Evolutionary conservation across 2,113 vertebrate genomes (phyloP).

Genomic region (Vombatus ursinus): DNA sequence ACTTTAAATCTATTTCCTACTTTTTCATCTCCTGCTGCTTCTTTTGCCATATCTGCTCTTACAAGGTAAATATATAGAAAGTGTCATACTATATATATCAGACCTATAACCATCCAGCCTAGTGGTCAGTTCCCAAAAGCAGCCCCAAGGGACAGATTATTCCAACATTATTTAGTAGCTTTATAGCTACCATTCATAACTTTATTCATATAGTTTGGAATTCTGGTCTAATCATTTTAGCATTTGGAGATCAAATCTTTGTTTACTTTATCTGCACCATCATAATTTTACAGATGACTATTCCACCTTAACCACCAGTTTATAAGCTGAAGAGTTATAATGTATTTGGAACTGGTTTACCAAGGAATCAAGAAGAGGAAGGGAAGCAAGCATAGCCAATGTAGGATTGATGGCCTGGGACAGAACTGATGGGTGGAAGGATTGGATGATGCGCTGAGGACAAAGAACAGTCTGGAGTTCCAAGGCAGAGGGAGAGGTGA

Average conservation of each 20-base stretch:
- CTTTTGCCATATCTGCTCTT: background rate
- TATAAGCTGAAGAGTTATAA: background rate
- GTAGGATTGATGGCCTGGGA: background rate
- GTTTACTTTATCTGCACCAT: background rate
- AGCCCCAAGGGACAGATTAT: background rate
- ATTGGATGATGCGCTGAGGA: background rate
- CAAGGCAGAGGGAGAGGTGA: background rate
- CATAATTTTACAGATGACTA: background rate
- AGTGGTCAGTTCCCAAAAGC: background rate
- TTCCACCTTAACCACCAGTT: background rate
- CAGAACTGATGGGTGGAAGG: background rate
- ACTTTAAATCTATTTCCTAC: background rate
- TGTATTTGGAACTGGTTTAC: background rate
- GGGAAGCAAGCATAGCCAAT: no score
- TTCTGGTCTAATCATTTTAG: background rate
- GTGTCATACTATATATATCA: background rate
- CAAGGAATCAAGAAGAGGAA: background rate
- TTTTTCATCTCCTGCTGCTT: background rate
- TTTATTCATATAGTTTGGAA: background rate
- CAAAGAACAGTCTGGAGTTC: background rate
- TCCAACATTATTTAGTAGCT: background rate
- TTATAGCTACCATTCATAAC: background rate
- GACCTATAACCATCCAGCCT: background rate
- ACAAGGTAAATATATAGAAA: background rate
- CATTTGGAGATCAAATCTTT: background rate